Evolutionary conservation across 2,797 vertebrate genomes (phyloP).

Genomic region (Xyrichtys novacula): DNA sequence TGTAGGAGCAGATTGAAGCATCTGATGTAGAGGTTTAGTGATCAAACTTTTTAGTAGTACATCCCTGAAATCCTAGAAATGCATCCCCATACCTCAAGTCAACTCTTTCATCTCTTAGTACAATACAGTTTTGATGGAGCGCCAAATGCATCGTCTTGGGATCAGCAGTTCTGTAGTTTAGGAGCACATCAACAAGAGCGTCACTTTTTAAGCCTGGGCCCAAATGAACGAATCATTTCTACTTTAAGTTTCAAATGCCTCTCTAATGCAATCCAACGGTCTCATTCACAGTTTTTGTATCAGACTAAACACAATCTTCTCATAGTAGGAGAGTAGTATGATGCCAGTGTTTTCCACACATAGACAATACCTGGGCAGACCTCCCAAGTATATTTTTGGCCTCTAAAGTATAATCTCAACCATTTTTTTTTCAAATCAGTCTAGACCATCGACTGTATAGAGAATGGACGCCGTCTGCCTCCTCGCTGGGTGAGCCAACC

Average conservation of each 20-base stretch:
- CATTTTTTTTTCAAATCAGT: too few species aligned
- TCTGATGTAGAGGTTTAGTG: not conserved
- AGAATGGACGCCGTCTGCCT: too few species aligned
- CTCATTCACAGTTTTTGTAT: not conserved
- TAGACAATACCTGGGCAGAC: too few species aligned
- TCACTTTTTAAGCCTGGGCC: not conserved
- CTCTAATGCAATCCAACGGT: not conserved
- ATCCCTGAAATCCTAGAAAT: not conserved
- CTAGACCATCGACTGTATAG: too few species aligned
- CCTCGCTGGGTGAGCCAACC: too few species aligned
- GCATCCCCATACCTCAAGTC: not conserved
- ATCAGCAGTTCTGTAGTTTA: not conserved
- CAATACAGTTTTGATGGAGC: not conserved
- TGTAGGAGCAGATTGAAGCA: not conserved
- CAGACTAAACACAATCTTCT: not conserved
- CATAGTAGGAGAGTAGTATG: not conserved
- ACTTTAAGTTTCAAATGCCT: not conserved
- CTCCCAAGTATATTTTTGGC: too few species aligned
- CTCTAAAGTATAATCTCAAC: too few species aligned
- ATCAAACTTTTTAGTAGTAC: not conserved
- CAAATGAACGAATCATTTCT: not conserved
- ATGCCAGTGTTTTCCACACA: not conserved
- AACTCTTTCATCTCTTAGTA: conserved; percentile 5
- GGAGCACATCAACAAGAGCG: not conserved
- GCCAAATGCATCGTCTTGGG: not conserved